Evolutionary conservation across 1,140 invertebrate species (phyloP), one percentile per base, ranked within the genome.

Genomic region (Pseudomyrmex pallidus): DNA sequence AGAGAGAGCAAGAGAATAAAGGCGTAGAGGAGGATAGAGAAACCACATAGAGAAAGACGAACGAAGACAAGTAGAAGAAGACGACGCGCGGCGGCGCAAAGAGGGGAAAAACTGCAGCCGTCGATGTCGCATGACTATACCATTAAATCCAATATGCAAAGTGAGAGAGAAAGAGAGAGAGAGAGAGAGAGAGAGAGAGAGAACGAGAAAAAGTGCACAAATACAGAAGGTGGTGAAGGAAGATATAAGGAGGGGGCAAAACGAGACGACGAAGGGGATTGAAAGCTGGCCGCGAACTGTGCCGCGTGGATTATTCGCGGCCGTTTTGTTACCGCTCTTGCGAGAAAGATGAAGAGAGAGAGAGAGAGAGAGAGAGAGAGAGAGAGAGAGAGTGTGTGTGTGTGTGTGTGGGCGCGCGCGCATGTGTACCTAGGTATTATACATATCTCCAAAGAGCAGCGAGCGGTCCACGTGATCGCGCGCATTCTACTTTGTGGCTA

Each of bases 121-220:
- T 89, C 86, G 87, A 86, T 88, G 90, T 90, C 87, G 87, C 90
- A 91, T 90, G 84, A 89, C 91, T 90, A 89, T 92, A 92, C 90
- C 90, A 92, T 93, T 92, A 93, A 92, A 91, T 90, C 77, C 85
- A 86, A 73, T 90, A 84, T 89, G 88, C 85, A 68, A 61, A 67
- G 22, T 50, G 17, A 13, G 56, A 10, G 2, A 62, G 76, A 64
- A 15, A 85, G 70, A 82, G 62, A 57, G n/a, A 57, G 62, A 64
- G 35, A 73, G 52, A 61, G 7, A 17, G 17, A 48, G 12, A 61
- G 54, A 13, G 35, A 25, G 62, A 44, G 20, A 62, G 52, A 0
- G 17, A 64, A 70, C 64, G 13, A 88, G 73, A 85, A 22, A 59
- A 25, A 20, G 20, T 48, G 15, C 15, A 7, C 2, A 52, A 70